These are phyloP conservation scores for Anas platyrhynchos DNA, from an alignment of 2,113 vertebrate genomes.

Conservation along the genomic window DNA sequence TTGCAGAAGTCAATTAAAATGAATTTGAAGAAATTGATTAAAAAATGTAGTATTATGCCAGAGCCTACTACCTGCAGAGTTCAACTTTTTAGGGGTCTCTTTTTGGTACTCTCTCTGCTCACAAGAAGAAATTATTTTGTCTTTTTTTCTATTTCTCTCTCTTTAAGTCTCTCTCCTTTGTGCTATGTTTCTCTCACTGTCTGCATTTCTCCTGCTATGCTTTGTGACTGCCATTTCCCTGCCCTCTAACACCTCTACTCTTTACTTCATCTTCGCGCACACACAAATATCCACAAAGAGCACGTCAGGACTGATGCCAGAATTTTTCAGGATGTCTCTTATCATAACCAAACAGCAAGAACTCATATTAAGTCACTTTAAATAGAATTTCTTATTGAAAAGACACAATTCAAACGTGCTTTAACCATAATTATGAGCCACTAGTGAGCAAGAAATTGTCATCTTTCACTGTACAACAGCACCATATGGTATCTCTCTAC, in stretches of 20 bases:
- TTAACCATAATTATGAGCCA: background rate
- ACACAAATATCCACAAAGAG: background rate
- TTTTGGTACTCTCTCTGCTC: background rate
- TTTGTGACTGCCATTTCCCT: background rate
- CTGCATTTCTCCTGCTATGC: background rate
- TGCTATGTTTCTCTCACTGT: background rate
- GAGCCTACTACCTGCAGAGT: background rate
- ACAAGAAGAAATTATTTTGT: background rate
- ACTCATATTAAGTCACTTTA: background rate
- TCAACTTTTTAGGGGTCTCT: fast-evolving
- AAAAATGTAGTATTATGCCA: background rate
- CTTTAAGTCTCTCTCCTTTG: background rate
- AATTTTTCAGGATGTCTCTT: background rate
- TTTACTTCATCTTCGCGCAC: background rate
- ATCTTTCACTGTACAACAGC: background rate
- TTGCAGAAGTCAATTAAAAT: background rate
- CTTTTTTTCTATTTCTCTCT: background rate
- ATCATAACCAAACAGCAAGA: background rate
- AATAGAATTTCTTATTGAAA: background rate
- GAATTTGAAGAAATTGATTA: background rate
- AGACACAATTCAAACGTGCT: background rate
- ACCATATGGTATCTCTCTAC: background rate
- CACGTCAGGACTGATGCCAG: background rate
- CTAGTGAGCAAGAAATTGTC: background rate
- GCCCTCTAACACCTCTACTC: background rate